A percentile compares a stretch with the other conserved stretches of the same genome.
phyloP scores from a whole-genome alignment of 1,140 invertebrate genomes.

The Ostrea edulis region DNA sequence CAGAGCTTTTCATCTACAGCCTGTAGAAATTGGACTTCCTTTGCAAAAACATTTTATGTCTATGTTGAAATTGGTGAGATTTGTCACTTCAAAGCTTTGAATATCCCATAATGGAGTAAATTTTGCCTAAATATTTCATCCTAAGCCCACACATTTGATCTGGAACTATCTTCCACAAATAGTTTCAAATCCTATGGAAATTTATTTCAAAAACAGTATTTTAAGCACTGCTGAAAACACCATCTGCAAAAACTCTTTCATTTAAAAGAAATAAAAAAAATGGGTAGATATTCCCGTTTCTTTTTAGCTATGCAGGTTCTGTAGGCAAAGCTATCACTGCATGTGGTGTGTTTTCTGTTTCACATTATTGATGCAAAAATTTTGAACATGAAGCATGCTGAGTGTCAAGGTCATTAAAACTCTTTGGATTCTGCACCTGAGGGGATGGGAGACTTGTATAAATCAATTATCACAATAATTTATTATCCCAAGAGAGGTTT shows the following conservation, averaged over 20 bases:
- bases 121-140: conserved; percentile 20
- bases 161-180: conserved; percentile 6
- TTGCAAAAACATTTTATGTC: conserved; percentile 15
- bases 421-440: conserved; percentile 19
- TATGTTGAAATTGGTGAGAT: conserved; percentile 26
- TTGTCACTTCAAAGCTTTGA: conserved; percentile 34
- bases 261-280: background rate
- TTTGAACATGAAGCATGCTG: conserved; percentile 6
- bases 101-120: conserved; percentile 21
- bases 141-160: background rate
- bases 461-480: conserved; percentile 38
- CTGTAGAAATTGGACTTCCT: conserved; percentile 24
- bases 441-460: conserved; percentile 3
- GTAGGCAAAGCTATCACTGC: conserved; percentile 14
- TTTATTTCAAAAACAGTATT: background rate
- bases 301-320: background rate
- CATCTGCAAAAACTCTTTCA: conserved; percentile 10
- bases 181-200: background rate
- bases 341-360: conserved; percentile 1
- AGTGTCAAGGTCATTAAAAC: conserved; percentile 24
- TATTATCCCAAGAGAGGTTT: conserved; percentile 32
- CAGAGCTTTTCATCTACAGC: conserved; percentile 24
- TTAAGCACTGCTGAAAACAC: background rate
- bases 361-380: conserved; percentile 13
- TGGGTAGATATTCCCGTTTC: background rate